Conservation (phyloP, 2,888 invertebrate species). For the Dynastes grantii region DNA sequence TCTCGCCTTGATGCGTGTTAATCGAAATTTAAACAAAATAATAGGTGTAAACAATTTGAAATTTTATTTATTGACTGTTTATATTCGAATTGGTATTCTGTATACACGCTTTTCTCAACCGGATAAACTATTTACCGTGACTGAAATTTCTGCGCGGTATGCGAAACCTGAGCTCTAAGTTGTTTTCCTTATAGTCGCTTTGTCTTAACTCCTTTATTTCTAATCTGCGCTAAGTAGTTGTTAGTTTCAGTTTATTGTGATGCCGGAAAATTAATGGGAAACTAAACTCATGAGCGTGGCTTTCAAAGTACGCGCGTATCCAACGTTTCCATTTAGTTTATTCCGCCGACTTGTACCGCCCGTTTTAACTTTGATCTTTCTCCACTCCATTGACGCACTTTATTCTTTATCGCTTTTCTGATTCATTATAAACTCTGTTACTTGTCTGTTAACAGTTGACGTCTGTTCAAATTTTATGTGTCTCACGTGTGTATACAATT, state of each 20-base stretch:
- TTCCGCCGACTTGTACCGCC: constrained; percentile 62
- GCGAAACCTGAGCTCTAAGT: constrained; percentile 1
- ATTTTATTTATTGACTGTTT: constrained; percentile 6
- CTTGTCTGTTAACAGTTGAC: constrained; percentile 68
- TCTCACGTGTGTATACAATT: constrained; percentile 65
- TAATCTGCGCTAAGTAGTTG: constrained; percentile 39
- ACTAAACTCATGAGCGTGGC: constrained; percentile 48
- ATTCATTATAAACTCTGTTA: constrained; percentile 67
- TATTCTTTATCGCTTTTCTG: constrained; percentile 68
- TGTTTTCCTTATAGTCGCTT: constrained; percentile 8
- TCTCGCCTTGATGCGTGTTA: background rate
- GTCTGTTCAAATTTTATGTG: constrained; percentile 68
- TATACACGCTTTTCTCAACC: background rate
- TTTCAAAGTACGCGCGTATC: constrained; percentile 59
- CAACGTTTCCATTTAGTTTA: constrained; percentile 61
- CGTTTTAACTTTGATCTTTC: constrained; percentile 66
- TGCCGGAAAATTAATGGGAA: constrained; percentile 50
- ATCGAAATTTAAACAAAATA: background rate
- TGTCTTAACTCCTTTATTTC: constrained; percentile 27
- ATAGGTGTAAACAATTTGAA: background rate
- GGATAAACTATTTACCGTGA: constrained; percentile 12
- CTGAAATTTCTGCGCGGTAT: constrained; percentile 6
- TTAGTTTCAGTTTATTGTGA: constrained; percentile 50
- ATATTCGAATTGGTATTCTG: constrained; percentile 7
- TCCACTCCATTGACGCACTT: constrained; percentile 67